Evolutionary conservation across 2,888 invertebrate genomes (phyloP).

Genomic region (Heliconius charithonia): DNA sequence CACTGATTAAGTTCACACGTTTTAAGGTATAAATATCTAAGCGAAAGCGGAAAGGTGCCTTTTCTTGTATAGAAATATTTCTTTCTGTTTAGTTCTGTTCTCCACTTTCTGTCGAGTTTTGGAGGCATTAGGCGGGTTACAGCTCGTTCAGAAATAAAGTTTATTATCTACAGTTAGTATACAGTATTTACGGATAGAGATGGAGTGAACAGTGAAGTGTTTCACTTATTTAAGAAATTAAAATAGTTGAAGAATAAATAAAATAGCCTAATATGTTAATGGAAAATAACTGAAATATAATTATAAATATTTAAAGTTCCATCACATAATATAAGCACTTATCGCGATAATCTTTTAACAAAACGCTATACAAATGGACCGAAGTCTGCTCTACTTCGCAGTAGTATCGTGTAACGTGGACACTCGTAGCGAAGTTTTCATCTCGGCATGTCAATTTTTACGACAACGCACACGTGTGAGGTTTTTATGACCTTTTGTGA

Average conservation of each 20-base stretch:
- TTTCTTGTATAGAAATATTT: not conserved
- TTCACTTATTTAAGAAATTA: not conserved
- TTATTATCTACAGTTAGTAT: not conserved
- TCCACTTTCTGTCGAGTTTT: no score
- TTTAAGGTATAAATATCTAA: conserved; percentile 4
- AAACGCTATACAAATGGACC: not conserved
- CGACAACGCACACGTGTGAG: conserved; percentile 7
- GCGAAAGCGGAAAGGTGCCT: conserved; percentile 18
- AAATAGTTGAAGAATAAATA: not conserved
- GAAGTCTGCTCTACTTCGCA: conserved; percentile 4
- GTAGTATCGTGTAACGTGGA: conserved; percentile 9
- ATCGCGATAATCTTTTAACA: not conserved
- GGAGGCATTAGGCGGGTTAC: not conserved
- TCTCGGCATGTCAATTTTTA: conserved; percentile 5
- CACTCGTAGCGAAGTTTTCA: conserved; percentile 3
- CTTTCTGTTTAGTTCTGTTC: no score
- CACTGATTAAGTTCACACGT: conserved; percentile 41
- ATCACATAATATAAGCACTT: not conserved
- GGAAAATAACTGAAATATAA: not conserved
- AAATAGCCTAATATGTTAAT: not conserved
- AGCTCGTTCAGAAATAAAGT: not conserved
- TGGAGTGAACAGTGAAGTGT: not conserved
- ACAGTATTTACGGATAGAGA: not conserved
- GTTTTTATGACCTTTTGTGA: not conserved
- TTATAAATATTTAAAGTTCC: not conserved